A percentile compares a stretch with the other conserved stretches of the same genome.
Evolutionary conservation across 2,113 vertebrate genomes (phyloP).

Genomic region (Lophochroa leadbeateri): DNA sequence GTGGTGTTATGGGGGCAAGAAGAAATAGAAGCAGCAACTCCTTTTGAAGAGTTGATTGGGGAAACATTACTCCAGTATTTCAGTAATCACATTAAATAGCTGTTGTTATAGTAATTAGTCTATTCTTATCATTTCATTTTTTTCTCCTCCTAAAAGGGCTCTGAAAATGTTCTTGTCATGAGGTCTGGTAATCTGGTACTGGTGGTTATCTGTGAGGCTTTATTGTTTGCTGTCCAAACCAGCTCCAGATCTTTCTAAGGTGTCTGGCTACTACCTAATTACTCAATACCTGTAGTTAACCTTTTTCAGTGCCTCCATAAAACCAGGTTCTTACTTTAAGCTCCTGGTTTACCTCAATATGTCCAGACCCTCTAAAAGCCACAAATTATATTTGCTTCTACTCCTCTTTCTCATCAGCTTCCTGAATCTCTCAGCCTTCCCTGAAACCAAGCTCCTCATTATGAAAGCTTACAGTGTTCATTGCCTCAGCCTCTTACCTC

Average conservation of each 20-base stretch:
- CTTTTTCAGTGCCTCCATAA: not conserved
- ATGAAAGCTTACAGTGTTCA: not conserved
- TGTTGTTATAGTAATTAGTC: not conserved
- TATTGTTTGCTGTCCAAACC: not conserved
- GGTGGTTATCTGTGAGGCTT: not conserved
- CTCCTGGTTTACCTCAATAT: not conserved
- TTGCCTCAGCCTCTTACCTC: constrained; percentile 20
- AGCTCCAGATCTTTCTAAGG: not conserved
- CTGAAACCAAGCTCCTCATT: not conserved
- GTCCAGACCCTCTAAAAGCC: not conserved
- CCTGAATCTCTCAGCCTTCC: not conserved
- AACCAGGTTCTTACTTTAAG: not conserved
- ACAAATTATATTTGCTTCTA: not conserved
- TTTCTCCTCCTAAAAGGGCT: not conserved
- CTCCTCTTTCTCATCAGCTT: not conserved
- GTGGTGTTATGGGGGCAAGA: not conserved
- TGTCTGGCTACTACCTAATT: not conserved
- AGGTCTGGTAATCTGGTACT: not conserved
- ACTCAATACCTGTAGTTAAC: not conserved
- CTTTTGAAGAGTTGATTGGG: not conserved
- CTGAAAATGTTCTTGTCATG: not conserved
- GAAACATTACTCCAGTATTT: not conserved
- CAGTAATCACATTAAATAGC: not conserved
- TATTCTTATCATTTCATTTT: not conserved
- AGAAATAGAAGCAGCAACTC: not conserved